A percentile compares a stretch with the other conserved stretches of the same genome.
phyloP scores from a whole-genome alignment of 2,888 invertebrate species.

The Seira musarum region DNA sequence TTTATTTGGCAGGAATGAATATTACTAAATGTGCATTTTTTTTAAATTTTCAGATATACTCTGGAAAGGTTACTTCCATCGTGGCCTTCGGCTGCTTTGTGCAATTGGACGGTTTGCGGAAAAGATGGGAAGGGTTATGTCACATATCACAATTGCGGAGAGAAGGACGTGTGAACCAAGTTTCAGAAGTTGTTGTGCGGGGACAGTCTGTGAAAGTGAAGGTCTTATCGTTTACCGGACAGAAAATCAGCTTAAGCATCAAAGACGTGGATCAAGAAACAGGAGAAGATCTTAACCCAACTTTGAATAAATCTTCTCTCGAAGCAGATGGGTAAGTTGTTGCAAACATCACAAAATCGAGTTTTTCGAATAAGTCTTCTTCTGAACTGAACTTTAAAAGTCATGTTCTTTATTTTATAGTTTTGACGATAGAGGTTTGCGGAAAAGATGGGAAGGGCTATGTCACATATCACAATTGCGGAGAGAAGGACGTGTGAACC shows the following conservation, averaged over 20 bases:
- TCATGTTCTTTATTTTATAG: conserved; percentile 28
- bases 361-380: background rate
- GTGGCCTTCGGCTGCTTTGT: conserved; percentile 99
- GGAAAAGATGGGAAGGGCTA: conserved; percentile 93
- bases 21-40: conserved; percentile 8
- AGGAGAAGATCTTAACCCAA: conserved; percentile 95
- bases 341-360: too few species aligned
- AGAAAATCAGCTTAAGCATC: conserved; percentile 96
- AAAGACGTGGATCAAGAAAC: conserved; percentile 98
- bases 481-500: conserved; percentile 93
- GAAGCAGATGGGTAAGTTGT: conserved; percentile 74
- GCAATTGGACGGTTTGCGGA: conserved; percentile 91
- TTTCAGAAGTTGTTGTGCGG: conserved; percentile 92
- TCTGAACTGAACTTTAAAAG: background rate
- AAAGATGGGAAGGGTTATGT: conserved; percentile 95
- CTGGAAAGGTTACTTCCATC: conserved; percentile 94
- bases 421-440: conserved; percentile 77
- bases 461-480: conserved; percentile 97
- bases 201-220: conserved; percentile 93
- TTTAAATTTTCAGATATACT: conserved; percentile 80
- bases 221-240: conserved; percentile 92
- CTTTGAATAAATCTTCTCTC: conserved; percentile 70
- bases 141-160: conserved; percentile 96
- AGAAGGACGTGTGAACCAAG: conserved; percentile 94
- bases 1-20: too few species aligned